These are phyloP conservation scores for Altica lythri DNA, from an alignment of 2,888 invertebrate genomes.

Conservation along the genomic window DNA sequence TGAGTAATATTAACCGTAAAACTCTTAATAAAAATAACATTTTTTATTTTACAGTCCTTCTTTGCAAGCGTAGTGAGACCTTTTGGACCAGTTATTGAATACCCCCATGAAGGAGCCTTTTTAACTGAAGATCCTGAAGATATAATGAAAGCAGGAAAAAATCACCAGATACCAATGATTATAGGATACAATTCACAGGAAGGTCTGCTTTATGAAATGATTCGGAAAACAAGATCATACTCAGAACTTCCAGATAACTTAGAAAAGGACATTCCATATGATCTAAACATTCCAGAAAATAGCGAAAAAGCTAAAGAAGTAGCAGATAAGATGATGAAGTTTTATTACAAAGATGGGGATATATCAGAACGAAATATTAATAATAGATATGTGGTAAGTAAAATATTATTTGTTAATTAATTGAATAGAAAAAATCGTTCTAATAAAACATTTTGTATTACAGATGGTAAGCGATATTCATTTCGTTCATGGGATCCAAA, in stretches of 20 bases:
- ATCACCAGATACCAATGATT: conserved; percentile 53
- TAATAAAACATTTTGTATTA: conserved; percentile 41
- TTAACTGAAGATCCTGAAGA: conserved; percentile 48
- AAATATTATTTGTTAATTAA: background rate
- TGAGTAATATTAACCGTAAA: background rate
- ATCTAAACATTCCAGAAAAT: conserved; percentile 41
- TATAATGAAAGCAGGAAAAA: conserved; percentile 48
- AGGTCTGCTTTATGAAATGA: conserved; percentile 50
- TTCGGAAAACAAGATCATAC: conserved; percentile 38
- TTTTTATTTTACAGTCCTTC: conserved; percentile 36
- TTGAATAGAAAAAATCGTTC: too few relatives aligned
- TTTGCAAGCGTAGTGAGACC: conserved; percentile 38
- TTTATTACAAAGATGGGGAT: conserved; percentile 57
- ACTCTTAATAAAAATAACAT: background rate
- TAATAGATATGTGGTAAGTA: conserved; percentile 49
- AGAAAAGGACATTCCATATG: conserved; percentile 44
- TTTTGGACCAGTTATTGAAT: conserved; percentile 46
- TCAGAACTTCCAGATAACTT: conserved; percentile 38
- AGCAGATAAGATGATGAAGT: conserved; percentile 54
- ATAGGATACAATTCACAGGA: conserved; percentile 53
- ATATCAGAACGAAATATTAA: conserved; percentile 53
- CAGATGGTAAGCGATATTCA: conserved; percentile 51
- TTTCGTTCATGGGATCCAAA: conserved; percentile 48
- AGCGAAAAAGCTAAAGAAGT: conserved; percentile 45
- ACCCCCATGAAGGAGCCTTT: conserved; percentile 45